Percentiles rank a stretch among this genome's conserved stretches.
phyloP scores from a whole-genome alignment of 1,140 invertebrate genomes.

The Bombyx mandarina region DNA sequence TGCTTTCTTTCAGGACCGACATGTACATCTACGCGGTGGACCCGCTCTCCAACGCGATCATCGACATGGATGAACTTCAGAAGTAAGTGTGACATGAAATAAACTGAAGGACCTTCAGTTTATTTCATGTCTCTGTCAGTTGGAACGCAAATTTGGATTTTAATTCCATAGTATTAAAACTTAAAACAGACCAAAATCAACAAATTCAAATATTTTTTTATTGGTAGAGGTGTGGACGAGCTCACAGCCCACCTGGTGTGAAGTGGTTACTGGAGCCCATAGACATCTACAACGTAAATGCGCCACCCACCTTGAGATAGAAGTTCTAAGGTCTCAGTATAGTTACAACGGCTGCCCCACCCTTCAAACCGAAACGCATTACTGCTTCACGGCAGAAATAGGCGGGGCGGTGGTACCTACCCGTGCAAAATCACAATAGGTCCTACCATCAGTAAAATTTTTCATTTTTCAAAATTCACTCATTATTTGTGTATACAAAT shows the following conservation, averaged over 20 bases:
- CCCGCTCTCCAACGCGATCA: constrained; percentile 82
- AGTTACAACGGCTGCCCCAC: too few species aligned
- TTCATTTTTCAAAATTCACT: too few species aligned
- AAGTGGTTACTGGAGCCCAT: too few species aligned
- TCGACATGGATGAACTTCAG: constrained; percentile 84
- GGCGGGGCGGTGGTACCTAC: too few species aligned
- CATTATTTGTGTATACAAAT: not conserved
- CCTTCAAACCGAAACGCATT: too few species aligned
- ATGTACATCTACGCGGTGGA: constrained; percentile 89
- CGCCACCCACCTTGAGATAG: too few species aligned
- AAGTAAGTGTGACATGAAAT: constrained; percentile 70
- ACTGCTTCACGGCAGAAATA: too few species aligned
- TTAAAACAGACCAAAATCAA: not conserved
- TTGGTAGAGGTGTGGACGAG: not conserved
- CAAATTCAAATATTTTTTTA: not conserved
- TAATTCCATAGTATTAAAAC: not conserved
- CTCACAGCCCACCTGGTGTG: too few species aligned
- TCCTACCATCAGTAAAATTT: too few species aligned
- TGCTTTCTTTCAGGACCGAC: constrained; percentile 78
- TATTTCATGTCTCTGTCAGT: not conserved
- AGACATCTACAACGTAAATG: too few species aligned
- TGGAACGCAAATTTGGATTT: not conserved
- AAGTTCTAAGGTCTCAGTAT: too few species aligned
- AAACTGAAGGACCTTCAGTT: not conserved
- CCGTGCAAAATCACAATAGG: too few species aligned